These are phyloP conservation scores for Dermochelys coriacea DNA, from an alignment of 2,797 vertebrate species.

Conservation along the genomic window DNA sequence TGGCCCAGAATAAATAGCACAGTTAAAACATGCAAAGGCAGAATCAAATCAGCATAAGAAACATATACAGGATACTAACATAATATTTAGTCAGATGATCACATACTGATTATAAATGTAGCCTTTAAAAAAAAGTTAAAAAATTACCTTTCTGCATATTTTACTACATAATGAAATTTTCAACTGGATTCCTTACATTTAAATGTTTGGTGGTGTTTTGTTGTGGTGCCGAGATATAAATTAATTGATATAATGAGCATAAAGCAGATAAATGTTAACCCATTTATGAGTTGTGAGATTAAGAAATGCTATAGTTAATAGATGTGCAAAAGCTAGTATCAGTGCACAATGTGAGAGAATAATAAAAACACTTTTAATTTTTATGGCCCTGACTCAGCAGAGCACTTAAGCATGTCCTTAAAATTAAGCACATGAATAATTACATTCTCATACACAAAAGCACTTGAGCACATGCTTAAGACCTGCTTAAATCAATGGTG, in stretches of 20 bases:
- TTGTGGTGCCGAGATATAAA: background rate
- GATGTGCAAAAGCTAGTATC: background rate
- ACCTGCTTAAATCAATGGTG: background rate
- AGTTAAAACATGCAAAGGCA: background rate
- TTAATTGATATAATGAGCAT: background rate
- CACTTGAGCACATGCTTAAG: background rate
- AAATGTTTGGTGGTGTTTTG: background rate
- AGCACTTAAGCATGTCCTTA: background rate
- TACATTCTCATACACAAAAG: background rate
- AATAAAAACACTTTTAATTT: background rate
- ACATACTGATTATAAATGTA: background rate
- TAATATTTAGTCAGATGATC: slow-evolving; percentile 9
- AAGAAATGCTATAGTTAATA: background rate
- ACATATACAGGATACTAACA: background rate
- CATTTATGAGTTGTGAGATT: background rate
- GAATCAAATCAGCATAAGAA: background rate
- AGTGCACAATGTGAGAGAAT: background rate
- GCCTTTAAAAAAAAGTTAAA: background rate
- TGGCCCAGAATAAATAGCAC: slow-evolving; percentile 11
- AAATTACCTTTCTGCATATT: background rate
- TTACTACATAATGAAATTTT: background rate
- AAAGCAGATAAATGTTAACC: background rate
- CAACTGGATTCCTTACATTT: background rate
- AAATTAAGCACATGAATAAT: background rate
- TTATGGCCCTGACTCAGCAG: background rate